These are phyloP conservation scores for Brienomyrus brachyistius DNA, from an alignment of 2,113 vertebrate genomes.

Conservation along the genomic window DNA sequence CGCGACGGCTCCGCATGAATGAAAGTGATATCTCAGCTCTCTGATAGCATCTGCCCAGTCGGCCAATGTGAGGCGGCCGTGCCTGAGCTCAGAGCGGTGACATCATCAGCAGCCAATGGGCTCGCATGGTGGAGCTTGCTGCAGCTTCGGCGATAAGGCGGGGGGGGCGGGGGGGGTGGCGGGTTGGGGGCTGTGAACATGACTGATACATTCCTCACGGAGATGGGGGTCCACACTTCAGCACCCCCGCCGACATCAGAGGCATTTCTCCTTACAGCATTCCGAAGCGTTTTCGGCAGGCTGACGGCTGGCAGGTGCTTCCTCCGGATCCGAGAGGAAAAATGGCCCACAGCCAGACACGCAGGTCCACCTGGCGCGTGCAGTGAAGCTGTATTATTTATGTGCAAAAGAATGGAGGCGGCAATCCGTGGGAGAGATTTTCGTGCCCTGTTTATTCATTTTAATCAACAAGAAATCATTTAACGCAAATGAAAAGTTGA, in stretches of 20 bases:
- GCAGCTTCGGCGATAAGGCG: conserved; percentile 43
- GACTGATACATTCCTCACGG: conserved; percentile 20
- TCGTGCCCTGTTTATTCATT: neutral
- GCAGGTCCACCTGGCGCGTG: neutral
- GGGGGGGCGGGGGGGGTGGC: neutral
- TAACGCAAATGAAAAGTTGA: neutral
- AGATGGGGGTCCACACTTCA: conserved; percentile 9
- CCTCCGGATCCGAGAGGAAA: neutral
- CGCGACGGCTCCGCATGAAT: conserved; percentile 71
- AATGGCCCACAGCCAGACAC: neutral
- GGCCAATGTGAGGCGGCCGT: conserved; percentile 66
- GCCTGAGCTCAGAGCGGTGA: conserved; percentile 77
- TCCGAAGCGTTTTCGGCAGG: neutral
- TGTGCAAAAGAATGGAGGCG: neutral
- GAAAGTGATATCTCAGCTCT: conserved; percentile 74
- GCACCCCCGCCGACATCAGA: conserved; percentile 18
- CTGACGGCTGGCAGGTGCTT: neutral
- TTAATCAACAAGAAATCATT: neutral
- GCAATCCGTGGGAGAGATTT: neutral
- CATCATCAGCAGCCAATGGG: conserved; percentile 92
- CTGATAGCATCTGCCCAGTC: conserved; percentile 66
- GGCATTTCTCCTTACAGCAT: conserved; percentile 13
- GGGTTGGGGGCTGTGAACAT: neutral
- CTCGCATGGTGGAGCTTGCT: conserved; percentile 63
- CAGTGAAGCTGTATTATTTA: neutral